Conservation (phyloP, 2,113 vertebrate species). For the Halcyon senegalensis region DNA sequence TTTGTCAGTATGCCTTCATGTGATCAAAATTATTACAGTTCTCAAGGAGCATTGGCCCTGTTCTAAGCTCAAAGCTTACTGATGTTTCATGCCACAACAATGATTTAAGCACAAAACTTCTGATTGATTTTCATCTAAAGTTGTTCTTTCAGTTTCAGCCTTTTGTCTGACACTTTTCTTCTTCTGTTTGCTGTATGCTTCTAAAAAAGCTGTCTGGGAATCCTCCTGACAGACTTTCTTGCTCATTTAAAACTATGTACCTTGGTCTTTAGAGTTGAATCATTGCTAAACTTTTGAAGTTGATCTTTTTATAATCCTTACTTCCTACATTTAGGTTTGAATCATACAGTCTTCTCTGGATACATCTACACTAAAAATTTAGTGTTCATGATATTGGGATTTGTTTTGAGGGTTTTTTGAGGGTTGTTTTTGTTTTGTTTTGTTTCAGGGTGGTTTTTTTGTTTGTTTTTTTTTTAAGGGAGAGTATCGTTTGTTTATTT, state of each 20-base stretch:
- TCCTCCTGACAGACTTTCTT: not conserved
- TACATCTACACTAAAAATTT: not conserved
- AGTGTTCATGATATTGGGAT: fast-evolving
- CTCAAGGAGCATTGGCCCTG: not conserved
- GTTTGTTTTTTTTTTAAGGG: not conserved
- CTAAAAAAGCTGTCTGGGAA: not conserved
- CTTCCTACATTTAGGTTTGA: not conserved
- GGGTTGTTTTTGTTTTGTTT: not conserved
- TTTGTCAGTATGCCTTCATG: not conserved
- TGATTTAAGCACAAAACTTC: not conserved
- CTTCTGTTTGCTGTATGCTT: not conserved
- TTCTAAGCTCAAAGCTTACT: not conserved
- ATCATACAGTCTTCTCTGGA: not conserved
- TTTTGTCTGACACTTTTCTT: not conserved
- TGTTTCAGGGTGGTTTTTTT: not conserved
- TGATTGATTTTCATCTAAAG: not conserved
- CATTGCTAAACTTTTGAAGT: not conserved
- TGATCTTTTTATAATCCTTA: not conserved
- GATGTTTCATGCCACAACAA: not conserved
- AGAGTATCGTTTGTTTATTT: fast-evolving
- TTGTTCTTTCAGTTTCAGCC: not conserved
- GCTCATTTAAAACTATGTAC: not conserved
- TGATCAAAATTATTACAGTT: not conserved
- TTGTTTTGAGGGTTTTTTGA: not conserved
- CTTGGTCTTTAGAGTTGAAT: not conserved